phyloP scores from a whole-genome alignment of 2,888 invertebrate species.

The Drosophila neonasuta region DNA sequence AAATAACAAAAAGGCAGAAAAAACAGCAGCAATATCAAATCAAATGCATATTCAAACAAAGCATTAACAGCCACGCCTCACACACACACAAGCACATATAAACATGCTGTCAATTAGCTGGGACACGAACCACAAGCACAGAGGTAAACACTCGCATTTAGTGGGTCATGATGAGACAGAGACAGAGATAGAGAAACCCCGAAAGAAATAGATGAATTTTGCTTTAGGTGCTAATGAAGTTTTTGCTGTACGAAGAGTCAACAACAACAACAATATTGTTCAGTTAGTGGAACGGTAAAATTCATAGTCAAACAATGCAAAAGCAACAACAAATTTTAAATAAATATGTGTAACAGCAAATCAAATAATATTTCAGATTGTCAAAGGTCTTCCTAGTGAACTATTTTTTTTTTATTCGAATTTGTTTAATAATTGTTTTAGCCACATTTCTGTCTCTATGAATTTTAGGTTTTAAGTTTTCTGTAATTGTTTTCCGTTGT shows the following conservation, averaged over 20 bases:
- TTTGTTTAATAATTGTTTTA: conserved; percentile 55
- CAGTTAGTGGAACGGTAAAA: conserved; percentile 59
- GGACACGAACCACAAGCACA: conserved; percentile 57
- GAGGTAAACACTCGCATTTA: conserved; percentile 25
- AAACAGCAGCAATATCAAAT: conserved; percentile 14
- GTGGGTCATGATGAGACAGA: conserved; percentile 65
- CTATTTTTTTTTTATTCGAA: conserved; percentile 8
- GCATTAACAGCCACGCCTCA: conserved; percentile 33
- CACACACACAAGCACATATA: conserved; percentile 7
- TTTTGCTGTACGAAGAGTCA: conserved; percentile 26
- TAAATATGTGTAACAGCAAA: conserved; percentile 12
- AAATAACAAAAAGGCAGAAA: conserved; percentile 38
- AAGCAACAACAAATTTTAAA: conserved; percentile 16
- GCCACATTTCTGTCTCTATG: conserved; percentile 27
- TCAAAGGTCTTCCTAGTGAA: conserved; percentile 36
- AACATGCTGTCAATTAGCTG: conserved; percentile 49
- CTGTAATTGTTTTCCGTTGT: conserved; percentile 23
- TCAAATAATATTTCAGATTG: conserved; percentile 42
- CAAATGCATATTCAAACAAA: conserved; percentile 41
- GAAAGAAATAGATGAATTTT: conserved; percentile 32
- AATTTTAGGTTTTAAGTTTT: conserved; percentile 14
- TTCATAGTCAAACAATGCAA: conserved; percentile 12
- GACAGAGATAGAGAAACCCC: conserved; percentile 34
- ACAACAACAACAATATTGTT: conserved; percentile 24
- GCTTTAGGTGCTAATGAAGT: conserved; percentile 60